Evolutionary conservation across 2,797 vertebrate species (phyloP).

Genomic region (Danio jaintianensis): DNA sequence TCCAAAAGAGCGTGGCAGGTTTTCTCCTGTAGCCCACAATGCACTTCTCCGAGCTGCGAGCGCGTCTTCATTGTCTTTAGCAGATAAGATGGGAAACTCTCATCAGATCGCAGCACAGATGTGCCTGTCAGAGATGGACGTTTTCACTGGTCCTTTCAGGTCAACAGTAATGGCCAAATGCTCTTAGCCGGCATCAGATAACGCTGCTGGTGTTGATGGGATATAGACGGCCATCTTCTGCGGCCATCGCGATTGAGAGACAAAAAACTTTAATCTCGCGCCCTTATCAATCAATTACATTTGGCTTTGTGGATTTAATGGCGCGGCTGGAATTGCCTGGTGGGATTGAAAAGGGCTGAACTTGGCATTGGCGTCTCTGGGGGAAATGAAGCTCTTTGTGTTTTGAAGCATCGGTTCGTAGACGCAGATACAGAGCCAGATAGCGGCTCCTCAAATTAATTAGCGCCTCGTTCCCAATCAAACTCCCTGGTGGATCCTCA

Average conservation of each 20-base stretch:
- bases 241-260: constrained; percentile 66
- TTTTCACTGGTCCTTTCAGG: constrained; percentile 62
- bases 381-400: constrained; percentile 56
- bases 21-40: constrained; percentile 56
- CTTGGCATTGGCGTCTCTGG: constrained; percentile 63
- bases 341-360: constrained; percentile 61
- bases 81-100: constrained; percentile 63
- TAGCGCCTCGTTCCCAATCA: constrained; percentile 47
- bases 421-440: constrained; percentile 59
- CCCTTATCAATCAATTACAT: constrained; percentile 68
- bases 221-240: constrained; percentile 67
- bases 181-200: constrained; percentile 72
- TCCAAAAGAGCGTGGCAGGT: constrained; percentile 54
- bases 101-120: constrained; percentile 58
- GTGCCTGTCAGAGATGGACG: constrained; percentile 58
- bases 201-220: constrained; percentile 67
- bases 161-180: constrained; percentile 69
- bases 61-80: constrained; percentile 61
- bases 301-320: constrained; percentile 67
- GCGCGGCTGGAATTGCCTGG: constrained; percentile 60
- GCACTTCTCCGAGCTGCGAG: constrained; percentile 56
- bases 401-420: constrained; percentile 60
- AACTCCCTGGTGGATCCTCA: constrained; percentile 21
- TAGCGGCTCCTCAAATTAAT: constrained; percentile 60
- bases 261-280: constrained; percentile 60